Evolutionary conservation across 2,888 invertebrate genomes (phyloP).

Genomic region (Dynastes grantii): DNA sequence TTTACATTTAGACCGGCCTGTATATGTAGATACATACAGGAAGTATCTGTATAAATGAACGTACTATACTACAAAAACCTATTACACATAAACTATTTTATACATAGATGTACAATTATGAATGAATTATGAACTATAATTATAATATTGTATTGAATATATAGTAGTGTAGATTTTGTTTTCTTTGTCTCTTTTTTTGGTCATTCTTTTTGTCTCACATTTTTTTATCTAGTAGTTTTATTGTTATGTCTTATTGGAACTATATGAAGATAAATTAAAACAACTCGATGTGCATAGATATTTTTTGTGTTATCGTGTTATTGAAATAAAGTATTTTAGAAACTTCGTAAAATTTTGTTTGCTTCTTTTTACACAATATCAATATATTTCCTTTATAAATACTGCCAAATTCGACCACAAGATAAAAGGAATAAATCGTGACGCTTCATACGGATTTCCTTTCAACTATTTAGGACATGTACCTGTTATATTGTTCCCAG

Average conservation of each 20-base stretch:
- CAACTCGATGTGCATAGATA: conserved; percentile 26
- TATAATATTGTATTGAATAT: background rate
- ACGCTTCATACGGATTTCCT: too few relatives aligned
- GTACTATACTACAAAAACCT: too few relatives aligned
- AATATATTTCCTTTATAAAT: too few relatives aligned
- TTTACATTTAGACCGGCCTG: background rate
- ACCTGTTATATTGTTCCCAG: too few relatives aligned
- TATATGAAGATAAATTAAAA: conserved; percentile 28
- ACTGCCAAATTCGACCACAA: too few relatives aligned
- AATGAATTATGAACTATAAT: background rate
- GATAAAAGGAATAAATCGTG: too few relatives aligned
- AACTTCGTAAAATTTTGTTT: conserved; percentile 12
- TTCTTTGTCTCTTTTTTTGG: background rate
- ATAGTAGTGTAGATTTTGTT: conserved; percentile 1
- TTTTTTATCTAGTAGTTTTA: conserved; percentile 28
- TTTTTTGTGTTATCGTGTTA: conserved; percentile 34
- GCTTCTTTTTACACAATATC: background rate
- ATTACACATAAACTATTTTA: conserved; percentile 13
- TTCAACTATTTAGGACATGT: too few relatives aligned
- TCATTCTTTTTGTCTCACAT: background rate
- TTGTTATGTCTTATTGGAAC: conserved; percentile 30
- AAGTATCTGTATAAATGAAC: too few relatives aligned
- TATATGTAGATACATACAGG: background rate
- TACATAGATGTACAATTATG: conserved; percentile 1
- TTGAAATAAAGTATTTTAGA: conserved; percentile 40